Evolutionary conservation across 1,140 invertebrate genomes (phyloP).

Genomic region (Drosophila varians): DNA sequence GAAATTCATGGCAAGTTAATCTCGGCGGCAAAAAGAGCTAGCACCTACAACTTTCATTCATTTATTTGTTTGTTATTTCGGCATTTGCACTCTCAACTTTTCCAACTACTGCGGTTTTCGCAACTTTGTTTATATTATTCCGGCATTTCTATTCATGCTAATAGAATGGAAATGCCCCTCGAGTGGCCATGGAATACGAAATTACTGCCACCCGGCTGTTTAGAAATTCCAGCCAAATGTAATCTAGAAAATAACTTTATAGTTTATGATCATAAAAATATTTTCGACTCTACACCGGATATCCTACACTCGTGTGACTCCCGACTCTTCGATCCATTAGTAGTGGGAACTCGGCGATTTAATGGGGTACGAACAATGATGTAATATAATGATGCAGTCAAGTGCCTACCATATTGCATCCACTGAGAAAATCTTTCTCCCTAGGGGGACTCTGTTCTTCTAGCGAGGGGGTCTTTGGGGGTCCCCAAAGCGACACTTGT

Average conservation of each 20-base stretch:
- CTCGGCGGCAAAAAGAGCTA: neutral
- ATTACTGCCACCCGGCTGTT: neutral
- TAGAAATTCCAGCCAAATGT: neutral
- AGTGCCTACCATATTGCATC: conserved; percentile 6
- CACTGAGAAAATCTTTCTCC: neutral
- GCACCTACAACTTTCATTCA: conserved; percentile 4
- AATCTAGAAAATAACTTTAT: no score
- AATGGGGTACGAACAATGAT: conserved; percentile 17
- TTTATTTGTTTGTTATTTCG: conserved; percentile 2
- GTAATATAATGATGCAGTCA: conserved; percentile 12
- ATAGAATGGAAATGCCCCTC: neutral
- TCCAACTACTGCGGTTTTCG: neutral
- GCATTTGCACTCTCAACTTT: neutral
- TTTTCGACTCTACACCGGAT: neutral
- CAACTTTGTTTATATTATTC: neutral
- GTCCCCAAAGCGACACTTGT: conserved; percentile 13
- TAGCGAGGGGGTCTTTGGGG: conserved; percentile 2
- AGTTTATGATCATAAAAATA: neutral
- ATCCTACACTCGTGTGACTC: conserved; percentile 10
- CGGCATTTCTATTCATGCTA: neutral
- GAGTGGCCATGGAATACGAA: neutral
- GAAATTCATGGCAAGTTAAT: conserved; percentile 34
- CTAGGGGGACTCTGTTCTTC: neutral
- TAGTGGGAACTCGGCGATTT: neutral
- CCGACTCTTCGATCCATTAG: conserved; percentile 6